These are phyloP conservation scores for Enteromius thamalakanensis DNA, from an alignment of 2,797 vertebrate genomes.

Conservation along the genomic window DNA sequence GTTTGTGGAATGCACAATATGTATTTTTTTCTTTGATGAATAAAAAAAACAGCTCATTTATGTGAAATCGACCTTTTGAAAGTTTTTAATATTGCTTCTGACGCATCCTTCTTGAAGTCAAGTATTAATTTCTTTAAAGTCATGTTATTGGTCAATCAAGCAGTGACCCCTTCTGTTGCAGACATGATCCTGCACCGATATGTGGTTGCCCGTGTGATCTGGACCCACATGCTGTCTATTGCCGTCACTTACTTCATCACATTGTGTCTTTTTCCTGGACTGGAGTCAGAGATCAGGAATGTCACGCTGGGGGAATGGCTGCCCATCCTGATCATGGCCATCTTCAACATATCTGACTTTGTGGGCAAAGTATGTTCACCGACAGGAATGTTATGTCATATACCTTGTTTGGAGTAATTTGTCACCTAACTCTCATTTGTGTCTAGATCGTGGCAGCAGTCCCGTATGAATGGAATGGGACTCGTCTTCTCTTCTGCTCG, in stretches of 20 bases:
- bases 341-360: conserved; percentile 98
- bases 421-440: neutral
- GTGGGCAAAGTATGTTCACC: conserved; percentile 88
- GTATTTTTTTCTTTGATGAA: neutral
- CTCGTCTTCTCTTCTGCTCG: conserved; percentile 90
- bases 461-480: conserved; percentile 91
- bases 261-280: conserved; percentile 92
- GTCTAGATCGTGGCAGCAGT: conserved; percentile 92
- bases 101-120: neutral
- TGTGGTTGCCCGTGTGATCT: conserved; percentile 90
- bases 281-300: conserved; percentile 95
- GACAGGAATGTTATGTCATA: neutral
- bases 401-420: neutral
- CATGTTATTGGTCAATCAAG: neutral
- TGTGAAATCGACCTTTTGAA: neutral
- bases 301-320: conserved; percentile 90
- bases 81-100: neutral
- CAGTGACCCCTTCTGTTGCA: conserved; percentile 61
- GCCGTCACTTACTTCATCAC: conserved; percentile 98
- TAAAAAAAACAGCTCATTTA: neutral
- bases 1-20: neutral
- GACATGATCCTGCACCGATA: conserved; percentile 95
- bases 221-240: conserved; percentile 97
- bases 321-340: conserved; percentile 97
- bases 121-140: neutral